A percentile compares a stretch with the other conserved stretches of the same genome.
Evolutionary conservation across 2,888 invertebrate species (phyloP).

Genomic region (Epinotia brunnichana): DNA sequence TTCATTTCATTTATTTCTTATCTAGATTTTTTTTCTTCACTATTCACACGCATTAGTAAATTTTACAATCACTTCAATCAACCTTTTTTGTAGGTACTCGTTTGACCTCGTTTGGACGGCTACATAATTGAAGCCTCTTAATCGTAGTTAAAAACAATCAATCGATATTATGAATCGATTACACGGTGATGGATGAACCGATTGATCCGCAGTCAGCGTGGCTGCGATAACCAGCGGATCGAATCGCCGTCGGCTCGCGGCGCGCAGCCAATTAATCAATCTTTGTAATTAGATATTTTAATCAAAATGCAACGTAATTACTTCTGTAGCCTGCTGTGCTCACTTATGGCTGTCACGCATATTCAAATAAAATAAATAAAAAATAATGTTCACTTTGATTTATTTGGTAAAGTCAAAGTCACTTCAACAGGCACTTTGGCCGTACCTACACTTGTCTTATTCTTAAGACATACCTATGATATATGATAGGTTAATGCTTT

Average conservation of each 20-base stretch:
- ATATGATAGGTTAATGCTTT: too few species aligned
- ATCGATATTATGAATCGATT: conserved; percentile 18
- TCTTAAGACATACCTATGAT: too few species aligned
- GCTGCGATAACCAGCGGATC: not conserved
- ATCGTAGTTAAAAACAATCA: conserved; percentile 14
- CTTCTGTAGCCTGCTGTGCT: not conserved
- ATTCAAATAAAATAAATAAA: not conserved
- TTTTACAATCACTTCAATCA: too few species aligned
- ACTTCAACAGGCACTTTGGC: too few species aligned
- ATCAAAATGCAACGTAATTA: conserved; percentile 16
- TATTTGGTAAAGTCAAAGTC: too few species aligned
- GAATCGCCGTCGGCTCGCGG: not conserved
- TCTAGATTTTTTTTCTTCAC: too few species aligned
- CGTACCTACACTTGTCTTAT: too few species aligned
- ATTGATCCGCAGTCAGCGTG: conserved; percentile 3
- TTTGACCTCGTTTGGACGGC: conserved; percentile 2
- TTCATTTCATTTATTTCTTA: too few species aligned
- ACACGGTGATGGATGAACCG: conserved; percentile 9
- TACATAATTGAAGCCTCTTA: not conserved
- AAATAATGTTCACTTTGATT: not conserved
- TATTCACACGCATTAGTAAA: too few species aligned
- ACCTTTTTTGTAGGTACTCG: not conserved
- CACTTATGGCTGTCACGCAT: conserved; percentile 9
- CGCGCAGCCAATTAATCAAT: conserved; percentile 13
- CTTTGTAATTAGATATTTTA: conserved; percentile 33